These are phyloP conservation scores for Cylindroiulus punctatus DNA, from an alignment of 2,888 invertebrate species.

Conservation along the genomic window DNA sequence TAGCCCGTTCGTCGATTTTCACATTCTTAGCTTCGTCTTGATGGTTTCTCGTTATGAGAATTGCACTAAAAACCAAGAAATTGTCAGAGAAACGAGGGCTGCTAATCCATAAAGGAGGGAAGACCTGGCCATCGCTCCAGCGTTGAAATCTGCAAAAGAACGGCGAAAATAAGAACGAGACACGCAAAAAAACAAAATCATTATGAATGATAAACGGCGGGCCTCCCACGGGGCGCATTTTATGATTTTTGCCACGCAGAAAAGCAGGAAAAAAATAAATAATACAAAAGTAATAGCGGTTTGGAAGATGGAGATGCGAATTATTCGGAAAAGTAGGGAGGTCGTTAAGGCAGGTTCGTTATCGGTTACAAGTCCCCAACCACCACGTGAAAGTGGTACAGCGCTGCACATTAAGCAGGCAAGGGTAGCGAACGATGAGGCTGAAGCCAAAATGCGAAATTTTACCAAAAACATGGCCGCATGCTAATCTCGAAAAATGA, in stretches of 20 bases:
- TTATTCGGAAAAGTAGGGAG: slow-evolving; percentile 33
- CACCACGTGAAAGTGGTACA: background rate
- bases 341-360: slow-evolving; percentile 38
- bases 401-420: background rate
- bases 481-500: background rate
- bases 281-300: slow-evolving; percentile 31
- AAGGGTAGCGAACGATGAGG: background rate
- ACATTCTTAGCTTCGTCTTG: slow-evolving; percentile 27
- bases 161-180: slow-evolving; percentile 12
- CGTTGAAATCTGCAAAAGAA: slow-evolving; percentile 2
- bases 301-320: slow-evolving; percentile 34
- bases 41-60: slow-evolving; percentile 48
- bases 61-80: slow-evolving; percentile 48
- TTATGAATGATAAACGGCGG: slow-evolving; percentile 42
- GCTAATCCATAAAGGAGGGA: slow-evolving; percentile 36
- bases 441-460: background rate
- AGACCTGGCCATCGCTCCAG: slow-evolving; percentile 24
- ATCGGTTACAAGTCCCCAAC: slow-evolving; percentile 42
- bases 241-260: slow-evolving; percentile 29
- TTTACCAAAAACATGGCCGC: background rate
- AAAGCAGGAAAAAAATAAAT: slow-evolving; percentile 32
- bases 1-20: slow-evolving; percentile 40
- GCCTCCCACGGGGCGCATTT: slow-evolving; percentile 38
- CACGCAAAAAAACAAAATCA: slow-evolving; percentile 12
- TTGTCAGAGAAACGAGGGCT: slow-evolving; percentile 31